A percentile compares a stretch with the other conserved stretches of the same genome.
Conservation (phyloP, 2,113 vertebrate species). For the Sminthopsis crassicaudata region DNA sequence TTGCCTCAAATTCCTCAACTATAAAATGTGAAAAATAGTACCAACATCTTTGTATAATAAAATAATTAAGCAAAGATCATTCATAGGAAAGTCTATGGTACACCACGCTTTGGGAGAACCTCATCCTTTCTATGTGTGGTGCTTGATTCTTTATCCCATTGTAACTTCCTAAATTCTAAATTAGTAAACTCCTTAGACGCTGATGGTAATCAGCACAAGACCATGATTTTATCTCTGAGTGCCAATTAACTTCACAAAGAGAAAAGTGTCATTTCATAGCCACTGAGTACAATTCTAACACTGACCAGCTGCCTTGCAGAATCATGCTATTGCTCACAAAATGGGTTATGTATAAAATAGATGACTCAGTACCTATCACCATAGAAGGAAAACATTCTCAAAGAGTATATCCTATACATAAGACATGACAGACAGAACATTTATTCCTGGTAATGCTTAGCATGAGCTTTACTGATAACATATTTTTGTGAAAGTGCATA, state of each 20-base stretch:
- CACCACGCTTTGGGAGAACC: not conserved
- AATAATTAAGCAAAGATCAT: not conserved
- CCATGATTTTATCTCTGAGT: not conserved
- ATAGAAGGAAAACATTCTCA: not conserved
- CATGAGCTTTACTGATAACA: constrained; percentile 10
- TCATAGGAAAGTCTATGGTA: not conserved
- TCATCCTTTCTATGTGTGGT: not conserved
- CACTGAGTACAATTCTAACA: not conserved
- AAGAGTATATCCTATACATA: constrained; percentile 28
- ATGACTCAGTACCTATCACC: not conserved
- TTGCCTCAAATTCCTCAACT: not conserved
- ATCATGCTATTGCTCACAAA: not conserved
- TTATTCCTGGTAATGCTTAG: constrained; percentile 18
- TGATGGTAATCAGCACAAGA: not conserved
- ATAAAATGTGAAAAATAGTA: not conserved
- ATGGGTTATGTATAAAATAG: not conserved
- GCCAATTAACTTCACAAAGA: not conserved
- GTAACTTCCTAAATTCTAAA: not conserved
- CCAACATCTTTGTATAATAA: not conserved
- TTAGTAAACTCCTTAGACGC: not conserved
- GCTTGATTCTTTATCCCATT: not conserved
- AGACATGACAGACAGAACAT: not conserved
- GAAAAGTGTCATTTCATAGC: not conserved
- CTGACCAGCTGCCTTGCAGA: not conserved
- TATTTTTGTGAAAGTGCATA: constrained; percentile 46